Percentiles rank a stretch among this genome's conserved stretches.
Conservation (phyloP, 92 coral and sea anemone species). For the Heteractis magnifica region DNA sequence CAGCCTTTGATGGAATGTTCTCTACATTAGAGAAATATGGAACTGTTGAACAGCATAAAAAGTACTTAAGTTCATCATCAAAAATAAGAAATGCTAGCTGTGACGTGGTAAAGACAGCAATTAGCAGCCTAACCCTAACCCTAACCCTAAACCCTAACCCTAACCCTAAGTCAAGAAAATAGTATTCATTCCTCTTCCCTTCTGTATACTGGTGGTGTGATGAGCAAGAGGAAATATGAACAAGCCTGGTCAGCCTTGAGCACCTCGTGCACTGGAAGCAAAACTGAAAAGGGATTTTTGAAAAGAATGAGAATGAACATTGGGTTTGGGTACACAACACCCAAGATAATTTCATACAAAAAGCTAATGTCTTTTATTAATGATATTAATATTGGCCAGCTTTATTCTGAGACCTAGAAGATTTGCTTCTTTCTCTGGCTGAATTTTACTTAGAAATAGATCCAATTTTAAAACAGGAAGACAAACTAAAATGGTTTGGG, state of each 20-base stretch:
- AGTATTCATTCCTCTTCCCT: conserved; percentile 33
- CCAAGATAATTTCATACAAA: conserved; percentile 25
- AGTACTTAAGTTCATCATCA: conserved; percentile 11
- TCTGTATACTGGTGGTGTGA: conserved; percentile 42
- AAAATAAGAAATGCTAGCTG: conserved; percentile 30
- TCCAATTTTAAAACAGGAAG: conserved; percentile 31
- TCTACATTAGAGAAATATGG: conserved; percentile 31
- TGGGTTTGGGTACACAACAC: conserved; percentile 15
- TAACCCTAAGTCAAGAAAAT: conserved; percentile 37
- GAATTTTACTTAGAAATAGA: conserved; percentile 36
- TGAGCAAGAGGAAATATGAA: conserved; percentile 51
- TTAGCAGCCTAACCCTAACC: neutral
- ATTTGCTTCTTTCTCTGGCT: conserved; percentile 24
- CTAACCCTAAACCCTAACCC: too few relatives aligned
- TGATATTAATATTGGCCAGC: conserved; percentile 1
- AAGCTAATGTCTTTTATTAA: conserved; percentile 18
- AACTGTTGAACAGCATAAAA: conserved; percentile 21
- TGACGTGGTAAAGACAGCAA: neutral
- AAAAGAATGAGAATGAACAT: conserved; percentile 15
- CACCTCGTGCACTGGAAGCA: conserved; percentile 29
- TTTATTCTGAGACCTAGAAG: conserved; percentile 35
- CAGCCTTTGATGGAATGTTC: conserved; percentile 50
- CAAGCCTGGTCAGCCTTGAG: conserved; percentile 27
- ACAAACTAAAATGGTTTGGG: conserved; percentile 62
- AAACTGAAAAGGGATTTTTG: conserved; percentile 31